Conservation (phyloP, 2,797 vertebrate genomes). For the Chelidonichthys spinosus region DNA sequence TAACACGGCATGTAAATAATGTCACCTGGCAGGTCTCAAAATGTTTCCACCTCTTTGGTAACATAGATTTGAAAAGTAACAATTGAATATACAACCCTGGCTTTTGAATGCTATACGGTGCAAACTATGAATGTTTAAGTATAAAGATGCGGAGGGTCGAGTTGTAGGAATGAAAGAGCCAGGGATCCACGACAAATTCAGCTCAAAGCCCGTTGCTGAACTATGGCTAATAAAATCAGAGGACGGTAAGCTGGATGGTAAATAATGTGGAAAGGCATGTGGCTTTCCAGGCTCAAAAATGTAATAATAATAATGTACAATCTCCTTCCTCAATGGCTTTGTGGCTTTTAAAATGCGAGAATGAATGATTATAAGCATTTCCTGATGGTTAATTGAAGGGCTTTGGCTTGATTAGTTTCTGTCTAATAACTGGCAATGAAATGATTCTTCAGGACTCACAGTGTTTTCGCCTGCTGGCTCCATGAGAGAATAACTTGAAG, state of each 20-base stretch:
- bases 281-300: constrained; percentile 11
- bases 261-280: constrained; percentile 14
- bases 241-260: constrained; percentile 3
- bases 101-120: constrained; percentile 15
- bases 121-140: constrained; percentile 14
- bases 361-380: constrained; percentile 10
- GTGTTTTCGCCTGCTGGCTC: constrained; percentile 45
- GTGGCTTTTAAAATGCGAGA: constrained; percentile 21
- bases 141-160: constrained; percentile 11
- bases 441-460: constrained; percentile 27
- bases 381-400: constrained; percentile 14
- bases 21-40: constrained; percentile 36
- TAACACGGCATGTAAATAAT: constrained; percentile 56
- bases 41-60: constrained; percentile 61
- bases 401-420: constrained; percentile 17
- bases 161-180: constrained; percentile 7
- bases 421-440: constrained; percentile 20
- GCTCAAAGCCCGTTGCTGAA: constrained; percentile 22
- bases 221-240: constrained; percentile 6
- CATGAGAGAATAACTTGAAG: constrained; percentile 30
- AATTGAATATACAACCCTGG: constrained; percentile 31
- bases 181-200: constrained; percentile 16
- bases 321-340: constrained; percentile 14
- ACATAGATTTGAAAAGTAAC: constrained; percentile 25
- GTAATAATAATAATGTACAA: constrained; percentile 22